Conservation (phyloP, 1,140 invertebrate genomes). For the Eumaeus atala region DNA sequence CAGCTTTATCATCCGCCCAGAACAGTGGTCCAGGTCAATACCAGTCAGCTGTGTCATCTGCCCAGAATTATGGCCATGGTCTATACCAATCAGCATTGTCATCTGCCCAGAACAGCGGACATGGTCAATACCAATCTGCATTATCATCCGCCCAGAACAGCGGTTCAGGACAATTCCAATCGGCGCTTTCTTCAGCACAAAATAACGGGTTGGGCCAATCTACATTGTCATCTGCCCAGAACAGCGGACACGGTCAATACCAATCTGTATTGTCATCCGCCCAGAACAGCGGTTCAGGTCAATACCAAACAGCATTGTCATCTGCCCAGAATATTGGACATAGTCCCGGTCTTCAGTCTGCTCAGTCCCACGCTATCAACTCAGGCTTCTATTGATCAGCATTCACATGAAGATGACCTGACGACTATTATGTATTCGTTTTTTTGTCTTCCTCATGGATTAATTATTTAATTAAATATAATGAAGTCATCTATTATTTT, state of each 20-base stretch:
- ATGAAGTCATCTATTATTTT: no score
- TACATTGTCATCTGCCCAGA: constrained; percentile 6
- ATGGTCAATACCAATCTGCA: background rate
- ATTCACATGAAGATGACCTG: background rate
- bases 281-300: background rate
- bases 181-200: constrained; percentile 9
- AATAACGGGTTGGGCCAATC: background rate
- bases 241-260: background rate
- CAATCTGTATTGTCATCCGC: background rate
- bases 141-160: constrained; percentile 10
- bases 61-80: background rate
- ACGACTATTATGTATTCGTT: background rate
- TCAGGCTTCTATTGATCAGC: background rate
- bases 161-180: constrained; percentile 18
- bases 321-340: background rate
- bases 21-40: background rate
- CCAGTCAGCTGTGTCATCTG: background rate
- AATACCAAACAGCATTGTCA: constrained; percentile 3
- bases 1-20: background rate
- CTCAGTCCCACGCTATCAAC: background rate
- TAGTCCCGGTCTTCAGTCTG: background rate
- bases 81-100: background rate
- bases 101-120: background rate
- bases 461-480: no score
- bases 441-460: background rate